Evolutionary conservation across 1,140 invertebrate species (phyloP).

Genomic region (Zaprionus lachaisei): DNA sequence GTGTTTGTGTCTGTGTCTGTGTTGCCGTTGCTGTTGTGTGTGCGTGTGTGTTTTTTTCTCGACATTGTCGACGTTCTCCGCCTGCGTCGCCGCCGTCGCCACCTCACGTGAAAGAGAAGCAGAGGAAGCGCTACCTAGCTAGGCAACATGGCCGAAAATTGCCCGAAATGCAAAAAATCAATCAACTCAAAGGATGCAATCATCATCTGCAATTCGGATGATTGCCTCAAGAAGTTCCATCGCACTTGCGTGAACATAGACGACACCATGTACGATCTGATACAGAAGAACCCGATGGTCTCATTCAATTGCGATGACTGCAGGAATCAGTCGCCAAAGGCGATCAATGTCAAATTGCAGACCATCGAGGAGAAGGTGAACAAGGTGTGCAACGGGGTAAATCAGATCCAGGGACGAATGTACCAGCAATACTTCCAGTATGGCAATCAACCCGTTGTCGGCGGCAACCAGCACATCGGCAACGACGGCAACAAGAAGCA

Average conservation of each 20-base stretch:
- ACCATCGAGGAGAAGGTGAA: slow-evolving; percentile 83
- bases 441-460: slow-evolving; percentile 72
- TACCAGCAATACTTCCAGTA: slow-evolving; percentile 83
- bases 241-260: slow-evolving; percentile 80
- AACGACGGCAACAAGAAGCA: slow-evolving; percentile 63
- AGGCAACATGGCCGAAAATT: slow-evolving; percentile 79
- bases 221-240: slow-evolving; percentile 79
- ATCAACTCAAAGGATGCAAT: slow-evolving; percentile 78
- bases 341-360: slow-evolving; percentile 69
- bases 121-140: not conserved
- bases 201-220: slow-evolving; percentile 77
- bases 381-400: slow-evolving; percentile 80
- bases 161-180: slow-evolving; percentile 81
- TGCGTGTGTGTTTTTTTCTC: slow-evolving; percentile 55
- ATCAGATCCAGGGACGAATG: slow-evolving; percentile 83
- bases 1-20: slow-evolving; percentile 51
- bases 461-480: slow-evolving; percentile 34
- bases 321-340: slow-evolving; percentile 76
- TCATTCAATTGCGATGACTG: slow-evolving; percentile 82
- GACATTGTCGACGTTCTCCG: slow-evolving; percentile 51
- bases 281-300: slow-evolving; percentile 79
- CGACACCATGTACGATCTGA: slow-evolving; percentile 75
- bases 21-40: slow-evolving; percentile 20
- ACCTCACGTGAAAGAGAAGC: slow-evolving; percentile 1
- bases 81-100: slow-evolving; percentile 3